Evolutionary conservation across 2,888 invertebrate species (phyloP), one percentile per base, ranked within the genome.

Genomic region (Conchocele bisecta): DNA sequence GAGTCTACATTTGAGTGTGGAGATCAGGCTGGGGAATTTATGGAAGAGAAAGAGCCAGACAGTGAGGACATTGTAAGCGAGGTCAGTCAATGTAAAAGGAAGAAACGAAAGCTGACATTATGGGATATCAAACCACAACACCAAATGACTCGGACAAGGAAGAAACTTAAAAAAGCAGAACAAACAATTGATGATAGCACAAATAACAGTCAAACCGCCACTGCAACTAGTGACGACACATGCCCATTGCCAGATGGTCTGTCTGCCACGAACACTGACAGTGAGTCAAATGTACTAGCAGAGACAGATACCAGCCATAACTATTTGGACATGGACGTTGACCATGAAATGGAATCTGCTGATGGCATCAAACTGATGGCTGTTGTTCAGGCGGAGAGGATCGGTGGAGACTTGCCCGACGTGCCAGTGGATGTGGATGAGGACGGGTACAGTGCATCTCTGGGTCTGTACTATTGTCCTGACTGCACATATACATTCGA

Each of bases 401-500:
- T 11, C 37, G 11, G 11, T 35, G 37, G n/a, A 11, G 37, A 35
- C 11, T n/a, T n/a, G 37, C 13, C 13, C 37, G n/a, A 35, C 13
- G 11, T n/a, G 11, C 51, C 31, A 31, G 31, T 35, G 35, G 51
- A 51, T 51, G 51, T 51, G 20, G 33, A 51, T 31, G 51, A 51
- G 35, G 51, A 51, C 22, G 31, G 51, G 2, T 51, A 20, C 26
- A 51, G 51, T 51, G 33, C 31, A 6, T 13, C 24, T 31, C 51
- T 31, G 31, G 51, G 51, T 3, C 35, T 31, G 11, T 51, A 31
- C 13, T 51, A 51, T 17, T 51, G 51, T 31, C 51, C 17, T 51
- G 51, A 51, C 13, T 51, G 51, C 26, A 35, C 33, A 22, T 51
- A 51, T 20, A 51, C 31, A 7, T 51, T 51, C 33, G 33, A 51